Conservation (phyloP, 2,113 vertebrate genomes). For the Phalacrocorax brasilianus region DNA sequence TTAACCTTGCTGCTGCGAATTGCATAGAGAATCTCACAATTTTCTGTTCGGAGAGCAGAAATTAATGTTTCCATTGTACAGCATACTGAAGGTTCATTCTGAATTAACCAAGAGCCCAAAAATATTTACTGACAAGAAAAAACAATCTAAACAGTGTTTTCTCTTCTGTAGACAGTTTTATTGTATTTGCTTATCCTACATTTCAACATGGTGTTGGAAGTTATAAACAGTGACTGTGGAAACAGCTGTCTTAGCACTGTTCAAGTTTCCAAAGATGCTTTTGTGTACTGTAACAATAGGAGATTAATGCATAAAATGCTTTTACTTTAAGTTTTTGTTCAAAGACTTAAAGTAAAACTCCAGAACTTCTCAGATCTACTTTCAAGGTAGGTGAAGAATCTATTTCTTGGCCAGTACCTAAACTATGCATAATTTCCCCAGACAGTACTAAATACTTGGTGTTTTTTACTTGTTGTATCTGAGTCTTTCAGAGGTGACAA, state of each 20-base stretch:
- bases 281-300: not conserved
- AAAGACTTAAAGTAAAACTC: not conserved
- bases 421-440: accelerated
- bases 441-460: not conserved
- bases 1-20: not conserved
- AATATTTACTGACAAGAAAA: not conserved
- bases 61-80: not conserved
- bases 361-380: not conserved
- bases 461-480: not conserved
- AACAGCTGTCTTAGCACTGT: not conserved
- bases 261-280: not conserved
- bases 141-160: not conserved
- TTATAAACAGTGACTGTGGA: not conserved
- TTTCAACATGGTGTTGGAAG: not conserved
- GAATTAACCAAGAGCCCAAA: not conserved
- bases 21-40: not conserved
- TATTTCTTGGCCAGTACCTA: not conserved
- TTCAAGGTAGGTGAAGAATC: not conserved
- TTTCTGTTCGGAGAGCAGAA: not conserved
- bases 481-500: not conserved
- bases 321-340: not conserved
- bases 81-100: not conserved
- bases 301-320: not conserved
- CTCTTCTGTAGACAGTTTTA: not conserved
- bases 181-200: not conserved